Percentiles rank a stretch among this genome's conserved stretches.
Evolutionary conservation across 2,888 invertebrate genomes (phyloP).

Genomic region (Xanthorhoe designata): DNA sequence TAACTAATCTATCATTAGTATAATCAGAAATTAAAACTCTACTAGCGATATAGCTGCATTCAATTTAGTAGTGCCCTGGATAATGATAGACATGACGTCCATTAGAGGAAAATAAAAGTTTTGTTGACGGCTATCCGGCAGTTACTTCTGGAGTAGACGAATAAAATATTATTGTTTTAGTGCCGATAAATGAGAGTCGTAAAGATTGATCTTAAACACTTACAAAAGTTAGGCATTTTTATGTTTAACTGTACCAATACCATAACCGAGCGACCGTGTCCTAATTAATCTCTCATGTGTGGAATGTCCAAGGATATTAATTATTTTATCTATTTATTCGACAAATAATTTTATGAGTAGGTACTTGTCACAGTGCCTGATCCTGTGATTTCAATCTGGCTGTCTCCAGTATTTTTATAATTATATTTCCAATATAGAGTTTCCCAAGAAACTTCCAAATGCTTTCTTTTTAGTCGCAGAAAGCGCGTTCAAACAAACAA

Average conservation of each 20-base stretch:
- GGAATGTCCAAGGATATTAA: no score
- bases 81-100: slow-evolving; percentile 44
- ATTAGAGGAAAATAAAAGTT: slow-evolving; percentile 48
- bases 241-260: neutral
- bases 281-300: no score
- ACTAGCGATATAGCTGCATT: slow-evolving; percentile 21
- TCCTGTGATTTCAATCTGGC: no score
- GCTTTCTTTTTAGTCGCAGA: no score
- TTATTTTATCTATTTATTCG: neutral
- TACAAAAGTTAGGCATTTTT: neutral
- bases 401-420: no score
- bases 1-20: no score
- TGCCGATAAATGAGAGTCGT: slow-evolving; percentile 14
- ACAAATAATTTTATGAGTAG: no score
- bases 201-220: slow-evolving; percentile 22
- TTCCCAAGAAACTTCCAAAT: no score
- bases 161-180: slow-evolving; percentile 33
- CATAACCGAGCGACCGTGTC: no score
- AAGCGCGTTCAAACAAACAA: no score
- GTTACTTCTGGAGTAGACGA: slow-evolving; percentile 15
- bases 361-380: no score
- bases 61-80: slow-evolving; percentile 32
- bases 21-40: neutral
- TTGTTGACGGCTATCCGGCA: slow-evolving; percentile 48
- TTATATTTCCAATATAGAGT: no score